These are phyloP conservation scores for Leptopilina clavipes DNA, from an alignment of 1,140 invertebrate genomes.

Conservation along the genomic window DNA sequence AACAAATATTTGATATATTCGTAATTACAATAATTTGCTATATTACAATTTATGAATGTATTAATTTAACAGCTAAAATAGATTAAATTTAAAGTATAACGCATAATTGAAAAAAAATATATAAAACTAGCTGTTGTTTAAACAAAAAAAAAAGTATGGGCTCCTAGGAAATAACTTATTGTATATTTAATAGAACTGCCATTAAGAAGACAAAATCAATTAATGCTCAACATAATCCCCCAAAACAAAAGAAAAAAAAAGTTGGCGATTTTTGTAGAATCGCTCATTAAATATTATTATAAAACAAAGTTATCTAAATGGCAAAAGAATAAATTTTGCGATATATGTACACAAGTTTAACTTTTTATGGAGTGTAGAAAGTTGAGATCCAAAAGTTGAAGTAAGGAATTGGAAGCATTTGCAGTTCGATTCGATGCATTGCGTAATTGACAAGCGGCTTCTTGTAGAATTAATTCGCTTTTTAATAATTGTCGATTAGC, in stretches of 20 bases:
- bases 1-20: slow-evolving; percentile 56
- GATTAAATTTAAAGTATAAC: slow-evolving; percentile 1
- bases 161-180: slow-evolving; percentile 52
- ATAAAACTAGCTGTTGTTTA: slow-evolving; percentile 41
- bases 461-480: slow-evolving; percentile 70
- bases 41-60: slow-evolving; percentile 26
- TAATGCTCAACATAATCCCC: slow-evolving; percentile 66
- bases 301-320: too few species aligned
- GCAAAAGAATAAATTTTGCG: slow-evolving; percentile 35
- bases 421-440: slow-evolving; percentile 59
- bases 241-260: slow-evolving; percentile 50
- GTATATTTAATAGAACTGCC: slow-evolving; percentile 71
- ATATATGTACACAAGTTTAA: slow-evolving; percentile 47
- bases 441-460: slow-evolving; percentile 68
- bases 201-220: slow-evolving; percentile 61
- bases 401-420: slow-evolving; percentile 61
- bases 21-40: neutral
- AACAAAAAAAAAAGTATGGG: slow-evolving; percentile 43
- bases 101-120: slow-evolving; percentile 27
- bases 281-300: slow-evolving; percentile 34
- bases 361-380: slow-evolving; percentile 70
- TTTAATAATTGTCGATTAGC: slow-evolving; percentile 70
- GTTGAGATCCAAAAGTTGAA: slow-evolving; percentile 64
- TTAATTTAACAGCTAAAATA: neutral
- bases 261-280: slow-evolving; percentile 48